These are phyloP conservation scores for Sweltsa coloradensis DNA, from an alignment of 1,140 invertebrate species.

Conservation along the genomic window DNA sequence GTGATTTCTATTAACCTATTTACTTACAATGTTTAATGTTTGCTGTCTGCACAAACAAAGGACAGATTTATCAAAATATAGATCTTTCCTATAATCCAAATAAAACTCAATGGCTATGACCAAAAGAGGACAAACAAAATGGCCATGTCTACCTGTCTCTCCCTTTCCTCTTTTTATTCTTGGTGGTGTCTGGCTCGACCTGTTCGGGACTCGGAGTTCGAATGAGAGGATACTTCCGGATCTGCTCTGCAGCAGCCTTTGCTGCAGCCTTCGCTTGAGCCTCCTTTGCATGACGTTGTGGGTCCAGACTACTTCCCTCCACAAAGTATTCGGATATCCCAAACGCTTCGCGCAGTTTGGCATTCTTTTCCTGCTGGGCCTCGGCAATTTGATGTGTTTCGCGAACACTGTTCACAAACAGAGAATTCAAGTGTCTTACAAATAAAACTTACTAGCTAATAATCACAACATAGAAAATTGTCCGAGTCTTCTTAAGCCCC, in stretches of 20 bases:
- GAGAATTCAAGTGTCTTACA: background rate
- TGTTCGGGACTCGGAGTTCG: slow-evolving; percentile 41
- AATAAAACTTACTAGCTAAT: background rate
- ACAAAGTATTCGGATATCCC: slow-evolving; percentile 89
- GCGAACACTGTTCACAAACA: slow-evolving; percentile 50
- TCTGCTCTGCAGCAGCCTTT: slow-evolving; percentile 35
- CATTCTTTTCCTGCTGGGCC: slow-evolving; percentile 94
- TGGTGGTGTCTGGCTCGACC: slow-evolving; percentile 16
- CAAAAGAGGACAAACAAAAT: too few relatives aligned
- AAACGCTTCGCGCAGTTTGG: slow-evolving; percentile 81
- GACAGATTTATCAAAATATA: too few relatives aligned
- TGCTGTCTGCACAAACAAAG: too few relatives aligned
- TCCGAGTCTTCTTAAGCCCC: background rate
- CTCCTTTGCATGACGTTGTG: slow-evolving; percentile 67
- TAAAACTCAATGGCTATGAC: too few relatives aligned
- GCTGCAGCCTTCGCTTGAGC: slow-evolving; percentile 45
- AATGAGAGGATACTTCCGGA: slow-evolving; percentile 45
- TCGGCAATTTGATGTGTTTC: slow-evolving; percentile 93
- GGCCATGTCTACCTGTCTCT: slow-evolving; percentile 12
- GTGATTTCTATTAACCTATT: too few relatives aligned
- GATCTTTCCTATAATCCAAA: too few relatives aligned
- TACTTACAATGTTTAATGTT: too few relatives aligned
- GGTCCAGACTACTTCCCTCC: slow-evolving; percentile 86
- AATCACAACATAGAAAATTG: slow-evolving; percentile 1
- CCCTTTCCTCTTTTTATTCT: slow-evolving; percentile 9